A percentile compares a stretch with the other conserved stretches of the same genome.
Evolutionary conservation across 2,113 vertebrate species (phyloP).

Genomic region (Lepisosteus osseus): DNA sequence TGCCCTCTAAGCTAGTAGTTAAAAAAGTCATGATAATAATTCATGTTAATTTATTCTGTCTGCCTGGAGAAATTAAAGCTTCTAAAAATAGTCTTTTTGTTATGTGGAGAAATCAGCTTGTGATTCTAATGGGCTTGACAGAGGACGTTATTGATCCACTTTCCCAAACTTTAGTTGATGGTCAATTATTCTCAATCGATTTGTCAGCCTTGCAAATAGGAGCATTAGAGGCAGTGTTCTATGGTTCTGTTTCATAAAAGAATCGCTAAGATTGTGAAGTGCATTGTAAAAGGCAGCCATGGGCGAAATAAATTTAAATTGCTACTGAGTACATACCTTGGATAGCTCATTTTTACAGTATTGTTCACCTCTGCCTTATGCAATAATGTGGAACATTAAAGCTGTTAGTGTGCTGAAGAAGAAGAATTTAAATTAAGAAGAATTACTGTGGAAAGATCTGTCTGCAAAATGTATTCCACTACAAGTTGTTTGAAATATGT

Average conservation of each 20-base stretch:
- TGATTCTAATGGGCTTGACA: slow-evolving; percentile 46
- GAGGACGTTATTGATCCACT: slow-evolving; percentile 50
- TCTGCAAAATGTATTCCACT: no score
- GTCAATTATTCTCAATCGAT: slow-evolving; percentile 47
- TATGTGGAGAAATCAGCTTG: slow-evolving; percentile 24
- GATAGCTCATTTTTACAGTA: no score
- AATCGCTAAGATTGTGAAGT: background rate
- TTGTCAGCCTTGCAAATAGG: slow-evolving; percentile 6
- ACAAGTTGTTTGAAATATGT: no score
- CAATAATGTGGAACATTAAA: no score
- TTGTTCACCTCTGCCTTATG: no score
- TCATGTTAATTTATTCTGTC: background rate
- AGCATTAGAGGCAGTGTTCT: background rate
- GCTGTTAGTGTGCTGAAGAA: no score
- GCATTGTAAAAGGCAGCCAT: no score
- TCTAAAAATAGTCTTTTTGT: slow-evolving; percentile 35
- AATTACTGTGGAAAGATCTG: no score
- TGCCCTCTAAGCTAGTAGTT: background rate
- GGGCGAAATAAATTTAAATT: no score
- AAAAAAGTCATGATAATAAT: background rate
- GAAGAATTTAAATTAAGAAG: no score
- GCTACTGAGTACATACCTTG: no score
- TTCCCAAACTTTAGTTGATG: slow-evolving; percentile 45
- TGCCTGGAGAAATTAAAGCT: background rate
- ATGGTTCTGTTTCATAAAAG: slow-evolving; percentile 2